These are phyloP conservation scores for Criorhina ranunculi DNA, from an alignment of 2,888 invertebrate species.

Conservation along the genomic window DNA sequence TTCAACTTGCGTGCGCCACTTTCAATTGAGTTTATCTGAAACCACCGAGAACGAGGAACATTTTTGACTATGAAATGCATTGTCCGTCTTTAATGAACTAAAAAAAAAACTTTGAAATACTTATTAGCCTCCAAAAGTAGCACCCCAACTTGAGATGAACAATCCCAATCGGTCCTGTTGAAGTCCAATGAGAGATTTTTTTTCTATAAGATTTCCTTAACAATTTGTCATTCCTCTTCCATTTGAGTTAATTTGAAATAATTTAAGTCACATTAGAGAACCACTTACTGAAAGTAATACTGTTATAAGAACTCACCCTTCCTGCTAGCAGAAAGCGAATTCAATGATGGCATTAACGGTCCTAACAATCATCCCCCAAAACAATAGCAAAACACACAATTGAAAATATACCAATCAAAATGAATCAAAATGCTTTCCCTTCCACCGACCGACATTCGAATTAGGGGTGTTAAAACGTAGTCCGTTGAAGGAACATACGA, in stretches of 20 bases:
- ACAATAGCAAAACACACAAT: conserved; percentile 70
- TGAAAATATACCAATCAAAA: conserved; percentile 75
- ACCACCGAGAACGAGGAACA: too few relatives aligned
- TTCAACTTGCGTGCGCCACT: too few relatives aligned
- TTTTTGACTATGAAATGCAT: too few relatives aligned
- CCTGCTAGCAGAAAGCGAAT: conserved; percentile 19
- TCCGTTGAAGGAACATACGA: conserved; percentile 8
- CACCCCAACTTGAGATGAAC: too few relatives aligned
- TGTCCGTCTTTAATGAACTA: too few relatives aligned
- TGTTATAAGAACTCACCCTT: conserved; percentile 63
- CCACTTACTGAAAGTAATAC: conserved; percentile 73
- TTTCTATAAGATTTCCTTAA: not conserved
- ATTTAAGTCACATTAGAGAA: conserved; percentile 76
- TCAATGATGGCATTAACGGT: conserved; percentile 46
- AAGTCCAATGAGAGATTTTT: too few relatives aligned
- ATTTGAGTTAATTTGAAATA: conserved; percentile 76
- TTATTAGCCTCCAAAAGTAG: too few relatives aligned
- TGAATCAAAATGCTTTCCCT: conserved; percentile 59
- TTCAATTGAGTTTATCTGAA: too few relatives aligned
- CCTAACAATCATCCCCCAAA: conserved; percentile 71
- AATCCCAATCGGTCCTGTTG: too few relatives aligned
- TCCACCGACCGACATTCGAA: conserved; percentile 8
- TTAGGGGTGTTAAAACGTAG: conserved; percentile 50
- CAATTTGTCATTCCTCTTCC: conserved; percentile 69
- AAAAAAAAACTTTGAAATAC: too few relatives aligned